Evolutionary conservation across 35 echinoderm and acorn worm species (phyloP), one percentile per base, ranked within the genome.

Genomic region (Anneissia japonica): DNA sequence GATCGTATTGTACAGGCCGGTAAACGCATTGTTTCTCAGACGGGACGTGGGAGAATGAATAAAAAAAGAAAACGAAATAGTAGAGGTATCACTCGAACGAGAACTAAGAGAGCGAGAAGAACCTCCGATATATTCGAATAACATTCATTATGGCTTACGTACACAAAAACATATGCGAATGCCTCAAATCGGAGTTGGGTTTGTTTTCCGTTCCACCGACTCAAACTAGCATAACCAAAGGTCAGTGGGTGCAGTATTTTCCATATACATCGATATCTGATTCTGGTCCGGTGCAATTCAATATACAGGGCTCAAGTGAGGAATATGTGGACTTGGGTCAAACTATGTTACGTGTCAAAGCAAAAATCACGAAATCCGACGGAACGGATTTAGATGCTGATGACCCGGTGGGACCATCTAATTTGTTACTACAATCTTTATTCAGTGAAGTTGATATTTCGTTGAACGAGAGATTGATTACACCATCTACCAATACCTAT

Each of bases 181-280:
- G 91, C 72, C 74, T 75, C 11, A 83, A 88, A 79, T 93, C 91
- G 7, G 82, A 93, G 34, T 36, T 92, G 30, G 84, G 88, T 55
- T 81, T 92, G 16, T 92, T 92, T 75, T 79, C 85, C 16, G 72
- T 92, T 9, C 91, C 91, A 56, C 81, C 81, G 0, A 87, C 91
- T 3, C 86, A 88, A n/a, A 82, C 79, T 11, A 77, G 79, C 43
- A 88, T 88, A 36, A 81, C 56, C 23, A 33, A 38, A 21, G 85
- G 79, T 0, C 30, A 82, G 28, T 84, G 91, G 91, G 80, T 77
- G 16, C 81, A 88, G 32, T 84, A 84, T 80, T 73, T 84, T 36
- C 91, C 91, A 12, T 73, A 84, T 12, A 80, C 83, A 16, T 75
- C 46, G 32, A 74, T 87, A 64, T 46, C 39, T 12, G 85, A 79